A percentile compares a stretch with the other conserved stretches of the same genome.
phyloP scores from a whole-genome alignment of 1,140 invertebrate genomes.

The Schmidtea mediterranea region DNA sequence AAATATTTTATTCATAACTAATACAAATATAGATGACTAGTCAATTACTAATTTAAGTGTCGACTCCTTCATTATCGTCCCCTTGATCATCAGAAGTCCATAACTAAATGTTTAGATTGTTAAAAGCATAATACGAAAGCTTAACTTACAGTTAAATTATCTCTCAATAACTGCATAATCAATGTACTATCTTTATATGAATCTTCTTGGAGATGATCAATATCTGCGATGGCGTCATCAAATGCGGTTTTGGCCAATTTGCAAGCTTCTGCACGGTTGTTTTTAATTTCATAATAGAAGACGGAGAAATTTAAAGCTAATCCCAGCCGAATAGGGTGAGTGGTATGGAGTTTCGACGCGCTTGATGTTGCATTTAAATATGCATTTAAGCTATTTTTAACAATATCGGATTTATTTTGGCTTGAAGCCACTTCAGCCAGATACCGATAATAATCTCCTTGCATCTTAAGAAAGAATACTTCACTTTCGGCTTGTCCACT shows the following conservation, averaged over 20 bases:
- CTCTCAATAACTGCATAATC: slow-evolving; percentile 80
- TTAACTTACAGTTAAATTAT: slow-evolving; percentile 40
- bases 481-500: slow-evolving; percentile 34
- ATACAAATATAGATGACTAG: too few relatives aligned
- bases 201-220: slow-evolving; percentile 72
- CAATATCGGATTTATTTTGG: slow-evolving; percentile 68
- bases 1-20: too few relatives aligned
- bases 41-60: too few relatives aligned
- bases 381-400: slow-evolving; percentile 70
- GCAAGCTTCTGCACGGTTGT: slow-evolving; percentile 60
- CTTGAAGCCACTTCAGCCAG: slow-evolving; percentile 87
- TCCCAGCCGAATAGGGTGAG: slow-evolving; percentile 51
- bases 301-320: slow-evolving; percentile 65
- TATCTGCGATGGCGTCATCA: slow-evolving; percentile 76
- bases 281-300: slow-evolving; percentile 87
- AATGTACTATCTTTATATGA: slow-evolving; percentile 80
- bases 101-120: too few relatives aligned
- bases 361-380: slow-evolving; percentile 87
- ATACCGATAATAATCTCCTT: slow-evolving; percentile 89
- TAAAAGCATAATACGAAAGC: too few relatives aligned
- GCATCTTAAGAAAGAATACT: slow-evolving; percentile 5
- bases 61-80: too few relatives aligned
- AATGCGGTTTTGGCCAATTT: slow-evolving; percentile 37
- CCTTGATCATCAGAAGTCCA: too few relatives aligned
- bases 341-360: slow-evolving; percentile 79